Evolutionary conservation across 2,113 vertebrate genomes (phyloP).

Genomic region (Protobothrops mucrosquamatus): DNA sequence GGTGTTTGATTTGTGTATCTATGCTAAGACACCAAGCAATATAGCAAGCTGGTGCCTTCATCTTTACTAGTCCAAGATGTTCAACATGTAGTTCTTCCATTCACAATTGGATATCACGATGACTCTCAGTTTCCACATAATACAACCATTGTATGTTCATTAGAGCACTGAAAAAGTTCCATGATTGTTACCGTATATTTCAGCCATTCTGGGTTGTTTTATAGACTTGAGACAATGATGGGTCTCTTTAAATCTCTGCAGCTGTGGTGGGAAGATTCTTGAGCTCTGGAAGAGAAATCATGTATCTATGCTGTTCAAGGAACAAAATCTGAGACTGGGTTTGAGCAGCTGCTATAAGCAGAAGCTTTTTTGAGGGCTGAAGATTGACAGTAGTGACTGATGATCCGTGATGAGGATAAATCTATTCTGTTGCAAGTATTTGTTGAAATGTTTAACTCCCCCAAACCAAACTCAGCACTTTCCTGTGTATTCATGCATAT

Average conservation of each 20-base stretch:
- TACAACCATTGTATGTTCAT: background rate
- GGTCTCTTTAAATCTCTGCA: background rate
- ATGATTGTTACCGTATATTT: background rate
- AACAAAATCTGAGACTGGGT: background rate
- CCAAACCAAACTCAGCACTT: background rate
- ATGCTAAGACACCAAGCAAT: background rate
- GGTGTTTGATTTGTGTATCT: background rate
- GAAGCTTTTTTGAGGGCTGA: background rate
- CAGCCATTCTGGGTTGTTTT: background rate
- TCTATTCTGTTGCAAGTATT: background rate
- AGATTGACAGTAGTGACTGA: background rate
- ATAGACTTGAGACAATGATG: background rate
- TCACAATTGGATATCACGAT: background rate
- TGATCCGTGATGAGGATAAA: background rate
- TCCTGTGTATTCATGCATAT: background rate
- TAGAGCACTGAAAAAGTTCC: background rate
- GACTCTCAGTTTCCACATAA: background rate
- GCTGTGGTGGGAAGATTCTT: background rate
- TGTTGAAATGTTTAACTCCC: background rate
- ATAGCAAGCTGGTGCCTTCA: background rate
- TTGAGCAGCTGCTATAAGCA: background rate
- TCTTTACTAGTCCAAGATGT: background rate
- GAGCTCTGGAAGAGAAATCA: background rate
- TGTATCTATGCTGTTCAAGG: background rate
- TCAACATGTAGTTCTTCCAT: background rate